phyloP scores from a whole-genome alignment of 2,113 vertebrate species.

The Nesogale talazaci region DNA sequence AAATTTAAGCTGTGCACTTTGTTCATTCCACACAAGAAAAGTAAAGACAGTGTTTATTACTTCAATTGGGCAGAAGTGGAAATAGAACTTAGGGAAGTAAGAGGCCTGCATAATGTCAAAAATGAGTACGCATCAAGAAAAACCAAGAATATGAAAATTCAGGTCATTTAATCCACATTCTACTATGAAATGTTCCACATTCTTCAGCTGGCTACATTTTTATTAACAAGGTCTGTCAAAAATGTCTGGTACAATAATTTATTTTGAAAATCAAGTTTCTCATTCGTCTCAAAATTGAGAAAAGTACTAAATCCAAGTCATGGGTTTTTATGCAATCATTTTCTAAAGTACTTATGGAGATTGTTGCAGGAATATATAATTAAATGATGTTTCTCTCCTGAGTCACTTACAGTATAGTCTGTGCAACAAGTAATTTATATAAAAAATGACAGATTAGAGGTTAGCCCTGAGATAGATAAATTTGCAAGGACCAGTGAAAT shows the following conservation, averaged over 20 bases:
- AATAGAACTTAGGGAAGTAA: too few relatives aligned
- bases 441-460: too few relatives aligned
- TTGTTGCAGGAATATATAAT: background rate
- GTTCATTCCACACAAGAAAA: too few relatives aligned
- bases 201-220: slow-evolving; percentile 12
- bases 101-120: too few relatives aligned
- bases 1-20: too few relatives aligned
- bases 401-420: background rate
- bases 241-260: background rate
- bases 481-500: too few relatives aligned
- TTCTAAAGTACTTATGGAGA: background rate
- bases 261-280: background rate
- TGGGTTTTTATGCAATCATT: background rate
- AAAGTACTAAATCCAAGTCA: background rate
- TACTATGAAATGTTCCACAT: background rate
- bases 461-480: background rate
- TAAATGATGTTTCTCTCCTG: background rate
- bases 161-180: background rate
- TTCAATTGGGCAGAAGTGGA: too few relatives aligned
- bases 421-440: background rate
- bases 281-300: background rate
- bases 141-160: too few relatives aligned
- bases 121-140: too few relatives aligned
- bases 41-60: too few relatives aligned
- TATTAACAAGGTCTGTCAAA: slow-evolving; percentile 1